Base-by-base conservation (phyloP, 2,113 vertebrate genomes). In the Semnornis frantzii region DNA sequence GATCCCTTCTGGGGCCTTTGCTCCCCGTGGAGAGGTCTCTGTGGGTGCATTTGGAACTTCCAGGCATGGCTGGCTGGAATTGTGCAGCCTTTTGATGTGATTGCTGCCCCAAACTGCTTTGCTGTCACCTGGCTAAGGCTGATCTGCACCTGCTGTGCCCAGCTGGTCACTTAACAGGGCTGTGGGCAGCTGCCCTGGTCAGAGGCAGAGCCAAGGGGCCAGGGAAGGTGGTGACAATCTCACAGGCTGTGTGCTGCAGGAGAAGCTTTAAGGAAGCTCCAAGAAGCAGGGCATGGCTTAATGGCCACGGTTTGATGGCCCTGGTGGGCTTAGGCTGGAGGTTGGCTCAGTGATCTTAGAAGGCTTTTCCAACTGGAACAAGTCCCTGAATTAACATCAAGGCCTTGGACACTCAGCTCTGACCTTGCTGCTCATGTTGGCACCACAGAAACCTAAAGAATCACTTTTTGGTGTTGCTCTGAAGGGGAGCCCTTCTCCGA, bases 361-460 rank as follows among this genome's bases (percentile, higher is more conserved):
- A 18, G 44, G 23, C 23, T 52, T 52, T 52, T 52, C 23, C 50
- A 52, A 12, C 23, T 52, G 50, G 24, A 52, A 52, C 50, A 52
- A 52, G 50, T 0, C 44, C 15, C 31, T 55, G 44, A 58, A 75
- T 66, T 48, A 25, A 15, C 2, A 8, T 60, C 59, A 55, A 76
- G 31, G 24, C 66, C 65, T 48, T 54, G 39, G 25, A 15, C n/a
- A 34, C 19, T 55, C 44, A 57, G 18, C 54, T 75, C 62, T 90
- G 90, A 88, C 93, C 88, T 93, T 73, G 44, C 30, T 60, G 57
- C 60, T 93, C 78, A 31, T 31, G 27, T 79, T 20, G 50, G 46
- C 42, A 31, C 1, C 1, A 31, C 46, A 70, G 42, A 12, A 90
- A 86, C 37, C 39, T 71, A 44, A 33, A 44, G 44, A 46, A 17